Evolutionary conservation across 2,888 invertebrate species (phyloP).

Genomic region (Orthosia gracilis): DNA sequence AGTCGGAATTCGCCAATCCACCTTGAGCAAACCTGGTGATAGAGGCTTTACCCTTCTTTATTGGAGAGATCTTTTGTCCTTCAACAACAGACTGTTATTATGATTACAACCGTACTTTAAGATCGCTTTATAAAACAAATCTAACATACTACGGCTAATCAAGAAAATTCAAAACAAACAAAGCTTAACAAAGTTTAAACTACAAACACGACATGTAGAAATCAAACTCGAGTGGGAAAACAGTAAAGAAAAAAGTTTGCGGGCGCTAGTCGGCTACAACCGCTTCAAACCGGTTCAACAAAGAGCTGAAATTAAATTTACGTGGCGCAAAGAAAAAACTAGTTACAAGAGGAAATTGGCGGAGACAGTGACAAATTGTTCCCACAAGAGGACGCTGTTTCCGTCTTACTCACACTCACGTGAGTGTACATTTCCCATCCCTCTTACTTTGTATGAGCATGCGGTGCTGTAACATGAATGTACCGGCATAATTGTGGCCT

Average conservation of each 20-base stretch:
- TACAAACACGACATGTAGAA: slow-evolving; percentile 42
- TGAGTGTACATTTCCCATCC: slow-evolving; percentile 71
- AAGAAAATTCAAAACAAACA: slow-evolving; percentile 19
- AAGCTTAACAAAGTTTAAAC: slow-evolving; percentile 2
- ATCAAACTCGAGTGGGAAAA: slow-evolving; percentile 47
- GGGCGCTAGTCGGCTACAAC: slow-evolving; percentile 74
- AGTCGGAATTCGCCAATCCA: neutral
- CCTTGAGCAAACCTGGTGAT: neutral
- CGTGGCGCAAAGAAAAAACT: slow-evolving; percentile 90
- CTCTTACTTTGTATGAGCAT: slow-evolving; percentile 70
- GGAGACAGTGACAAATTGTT: slow-evolving; percentile 90
- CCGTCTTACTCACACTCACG: slow-evolving; percentile 74
- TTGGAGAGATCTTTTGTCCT: neutral
- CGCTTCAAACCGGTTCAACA: slow-evolving; percentile 84
- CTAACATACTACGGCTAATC: neutral
- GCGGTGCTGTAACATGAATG: slow-evolving; percentile 74
- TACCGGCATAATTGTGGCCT: slow-evolving; percentile 78
- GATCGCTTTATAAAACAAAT: neutral
- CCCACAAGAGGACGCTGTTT: slow-evolving; percentile 81
- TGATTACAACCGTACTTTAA: neutral
- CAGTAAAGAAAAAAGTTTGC: slow-evolving; percentile 60
- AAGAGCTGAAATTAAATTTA: slow-evolving; percentile 90
- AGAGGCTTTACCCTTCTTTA: no score
- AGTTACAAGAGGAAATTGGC: slow-evolving; percentile 90
- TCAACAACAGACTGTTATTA: neutral